These are phyloP conservation scores for Pseudococcus jackbeardsleyi DNA, from an alignment of 2,888 invertebrate genomes.

Conservation along the genomic window DNA sequence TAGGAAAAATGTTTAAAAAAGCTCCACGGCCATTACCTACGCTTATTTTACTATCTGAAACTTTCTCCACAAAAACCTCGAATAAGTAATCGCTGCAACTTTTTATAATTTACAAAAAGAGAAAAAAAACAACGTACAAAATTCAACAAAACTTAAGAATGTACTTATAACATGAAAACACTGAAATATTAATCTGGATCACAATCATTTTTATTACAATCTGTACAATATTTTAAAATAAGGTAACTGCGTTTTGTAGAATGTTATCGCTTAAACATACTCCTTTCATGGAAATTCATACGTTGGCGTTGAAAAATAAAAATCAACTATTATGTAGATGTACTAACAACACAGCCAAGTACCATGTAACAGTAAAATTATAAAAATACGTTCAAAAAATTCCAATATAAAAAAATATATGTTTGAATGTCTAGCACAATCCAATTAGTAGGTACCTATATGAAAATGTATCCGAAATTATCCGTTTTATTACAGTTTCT, in stretches of 20 bases:
- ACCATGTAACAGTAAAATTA: slow-evolving; percentile 11
- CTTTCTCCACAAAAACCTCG: not conserved
- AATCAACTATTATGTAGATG: slow-evolving; percentile 6
- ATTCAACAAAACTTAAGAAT: slow-evolving; percentile 31
- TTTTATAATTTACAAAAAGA: not conserved
- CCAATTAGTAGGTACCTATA: not conserved
- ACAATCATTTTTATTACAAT: slow-evolving; percentile 31
- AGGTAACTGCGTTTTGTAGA: slow-evolving; percentile 27
- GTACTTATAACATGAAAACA: slow-evolving; percentile 20
- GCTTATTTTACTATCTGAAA: too few relatives aligned
- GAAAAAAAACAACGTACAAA: not conserved
- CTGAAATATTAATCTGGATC: slow-evolving; percentile 34
- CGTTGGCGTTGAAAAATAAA: not conserved
- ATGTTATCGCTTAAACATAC: slow-evolving; percentile 13
- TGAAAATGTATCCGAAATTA: not conserved
- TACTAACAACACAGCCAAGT: slow-evolving; percentile 18
- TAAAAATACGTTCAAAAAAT: slow-evolving; percentile 2
- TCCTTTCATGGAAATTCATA: not conserved
- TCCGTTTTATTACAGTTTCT: not conserved
- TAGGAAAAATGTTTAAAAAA: too few relatives aligned
- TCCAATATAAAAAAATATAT: not conserved
- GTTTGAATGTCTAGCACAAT: not conserved
- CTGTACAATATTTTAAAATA: slow-evolving; percentile 20
- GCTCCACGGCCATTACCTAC: too few relatives aligned
- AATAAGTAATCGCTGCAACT: not conserved